phyloP scores from a whole-genome alignment of 2,113 vertebrate species.

The Notarius lentiginosus region DNA sequence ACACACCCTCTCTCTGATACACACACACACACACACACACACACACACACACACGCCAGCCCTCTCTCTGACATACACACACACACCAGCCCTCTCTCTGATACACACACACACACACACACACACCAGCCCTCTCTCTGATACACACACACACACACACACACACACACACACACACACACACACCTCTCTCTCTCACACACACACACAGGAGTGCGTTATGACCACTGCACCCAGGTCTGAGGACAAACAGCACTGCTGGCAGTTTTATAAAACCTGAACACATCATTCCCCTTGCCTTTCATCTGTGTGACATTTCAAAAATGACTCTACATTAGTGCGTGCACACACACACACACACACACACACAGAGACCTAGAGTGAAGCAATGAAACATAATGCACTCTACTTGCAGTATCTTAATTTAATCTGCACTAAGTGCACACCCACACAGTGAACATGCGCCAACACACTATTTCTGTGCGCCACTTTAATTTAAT shows the following conservation, averaged over 20 bases:
- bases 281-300: conserved; percentile 52
- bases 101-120: no score
- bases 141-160: no score
- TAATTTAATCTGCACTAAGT: conserved; percentile 54
- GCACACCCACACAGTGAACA: conserved; percentile 46
- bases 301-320: conserved; percentile 57
- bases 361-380: not conserved
- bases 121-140: no score
- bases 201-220: conserved; percentile 13
- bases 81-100: no score
- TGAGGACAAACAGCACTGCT: conserved; percentile 48
- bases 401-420: conserved; percentile 50
- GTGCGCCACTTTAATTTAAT: conserved; percentile 19
- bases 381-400: conserved; percentile 44
- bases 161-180: no score
- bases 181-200: no score
- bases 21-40: no score
- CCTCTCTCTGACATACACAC: no score
- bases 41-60: no score
- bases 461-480: not conserved
- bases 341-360: conserved; percentile 19
- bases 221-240: conserved; percentile 40
- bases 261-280: conserved; percentile 48
- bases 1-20: no score
- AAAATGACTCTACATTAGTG: conserved; percentile 32